Evolutionary conservation across 1,140 invertebrate species (phyloP), one percentile per base, ranked within the genome.

Genomic region (Spodoptera frugiperda): DNA sequence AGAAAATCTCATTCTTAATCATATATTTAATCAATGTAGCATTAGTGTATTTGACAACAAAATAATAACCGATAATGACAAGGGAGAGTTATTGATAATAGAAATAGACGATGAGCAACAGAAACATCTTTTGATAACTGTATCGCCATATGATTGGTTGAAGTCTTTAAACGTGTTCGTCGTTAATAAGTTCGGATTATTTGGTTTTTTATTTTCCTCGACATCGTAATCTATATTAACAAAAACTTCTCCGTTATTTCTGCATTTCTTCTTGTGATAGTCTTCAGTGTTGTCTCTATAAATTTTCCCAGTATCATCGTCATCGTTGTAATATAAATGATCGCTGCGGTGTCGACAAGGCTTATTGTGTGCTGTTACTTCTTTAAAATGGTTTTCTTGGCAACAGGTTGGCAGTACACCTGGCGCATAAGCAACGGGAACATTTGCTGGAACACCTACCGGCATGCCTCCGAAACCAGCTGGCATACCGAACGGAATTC

Each of bases 81-180:
- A 57, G 17, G 8, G 2, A 54, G 46, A 25, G 8, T 39, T 39
- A 39, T 39, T 39, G 6, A 39, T 33, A 63, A 49, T 21, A 46
- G n/a, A 39, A 54, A 15, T n/a, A 5, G 49, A 55, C 15, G 68
- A 59, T 8, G 57, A 72, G 55, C 74, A 79, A 39, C 59, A 63
- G 4, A 57, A 76, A 73, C 74, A 77, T 4, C 65, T 44, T 51
- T 76, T 79, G 19, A 77, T 44, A 33, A 76, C 6, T 12, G 68
- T 57, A 9, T 79, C 68, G n/a, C 17, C 33, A 46, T 68, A 73
- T 33, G 30, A 57, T 14, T 73, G 76, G 49, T 65, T 59, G 17
- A 76, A 44, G 55, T 76, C 74, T 8, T 72, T 59, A 11, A 76
- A 48, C 51, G 68, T 55, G 55, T 73, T 25, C 48, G 55, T 57